These are phyloP conservation scores for Myodes glareolus DNA, from an alignment of 2,113 vertebrate genomes.

Conservation along the genomic window DNA sequence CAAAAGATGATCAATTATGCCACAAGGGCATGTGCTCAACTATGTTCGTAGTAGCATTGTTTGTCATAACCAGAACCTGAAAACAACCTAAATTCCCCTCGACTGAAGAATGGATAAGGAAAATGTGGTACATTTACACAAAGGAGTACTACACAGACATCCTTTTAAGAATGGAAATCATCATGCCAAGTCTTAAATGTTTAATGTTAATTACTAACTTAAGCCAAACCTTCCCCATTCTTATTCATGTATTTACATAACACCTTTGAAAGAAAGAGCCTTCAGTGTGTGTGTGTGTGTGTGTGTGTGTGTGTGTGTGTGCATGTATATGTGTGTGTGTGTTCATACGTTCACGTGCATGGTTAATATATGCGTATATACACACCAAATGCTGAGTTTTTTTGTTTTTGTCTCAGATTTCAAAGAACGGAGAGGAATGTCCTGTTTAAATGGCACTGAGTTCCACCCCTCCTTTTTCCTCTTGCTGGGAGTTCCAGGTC, in stretches of 20 bases:
- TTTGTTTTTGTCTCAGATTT: conserved; percentile 9
- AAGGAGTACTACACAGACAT: too few species aligned
- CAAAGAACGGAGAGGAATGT: background rate
- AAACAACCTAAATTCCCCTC: too few species aligned
- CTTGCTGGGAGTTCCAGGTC: conserved; percentile 71
- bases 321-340: too few species aligned
- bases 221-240: background rate
- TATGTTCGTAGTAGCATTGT: too few species aligned
- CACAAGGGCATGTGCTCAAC: too few species aligned
- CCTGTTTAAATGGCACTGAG: conserved; percentile 13
- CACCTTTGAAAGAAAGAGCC: background rate
- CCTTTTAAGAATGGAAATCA: background rate
- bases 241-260: background rate
- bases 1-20: too few species aligned
- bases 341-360: too few species aligned
- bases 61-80: too few species aligned
- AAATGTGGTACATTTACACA: too few species aligned
- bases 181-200: background rate
- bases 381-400: background rate
- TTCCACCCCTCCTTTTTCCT: conserved; percentile 52
- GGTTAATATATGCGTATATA: background rate
- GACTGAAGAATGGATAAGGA: too few species aligned
- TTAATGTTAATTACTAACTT: background rate
- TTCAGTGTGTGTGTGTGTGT: too few species aligned
- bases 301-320: too few species aligned